These are phyloP conservation scores for Encarsia formosa DNA, from an alignment of 2,888 invertebrate genomes.

Conservation along the genomic window DNA sequence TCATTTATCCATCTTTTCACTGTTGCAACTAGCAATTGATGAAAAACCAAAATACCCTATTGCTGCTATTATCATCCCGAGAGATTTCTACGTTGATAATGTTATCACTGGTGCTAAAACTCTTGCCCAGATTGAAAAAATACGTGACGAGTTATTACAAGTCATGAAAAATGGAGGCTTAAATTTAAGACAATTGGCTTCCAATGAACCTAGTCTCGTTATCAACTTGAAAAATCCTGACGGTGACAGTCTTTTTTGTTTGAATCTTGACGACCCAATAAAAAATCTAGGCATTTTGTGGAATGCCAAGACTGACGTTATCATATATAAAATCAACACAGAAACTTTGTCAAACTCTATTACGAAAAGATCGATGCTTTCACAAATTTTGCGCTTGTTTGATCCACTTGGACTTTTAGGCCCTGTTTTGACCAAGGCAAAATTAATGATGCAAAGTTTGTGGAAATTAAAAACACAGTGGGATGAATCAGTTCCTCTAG, in stretches of 20 bases:
- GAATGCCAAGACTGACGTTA: not conserved
- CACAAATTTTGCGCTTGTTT: not conserved
- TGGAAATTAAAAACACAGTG: constrained; percentile 7
- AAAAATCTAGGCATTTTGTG: not conserved
- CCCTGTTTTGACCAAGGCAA: not conserved
- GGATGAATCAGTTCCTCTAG: constrained; percentile 9
- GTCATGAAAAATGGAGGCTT: constrained; percentile 1
- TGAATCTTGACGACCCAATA: constrained; percentile 6
- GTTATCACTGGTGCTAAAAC: not conserved
- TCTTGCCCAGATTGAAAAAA: not conserved
- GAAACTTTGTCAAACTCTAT: too few species aligned
- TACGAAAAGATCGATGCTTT: not conserved
- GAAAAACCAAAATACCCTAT: not conserved
- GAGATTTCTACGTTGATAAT: constrained; percentile 6
- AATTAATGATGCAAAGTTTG: not conserved
- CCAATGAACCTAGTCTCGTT: not conserved
- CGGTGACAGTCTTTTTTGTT: not conserved
- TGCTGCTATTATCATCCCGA: not conserved
- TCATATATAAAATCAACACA: not conserved
- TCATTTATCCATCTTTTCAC: constrained; percentile 29
- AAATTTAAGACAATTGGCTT: constrained; percentile 8
- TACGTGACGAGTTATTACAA: not conserved
- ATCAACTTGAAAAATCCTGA: not conserved
- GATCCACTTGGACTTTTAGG: constrained; percentile 1
- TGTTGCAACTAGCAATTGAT: constrained; percentile 19